Conservation (phyloP, 2,797 vertebrate species). For the Malurus splendens region DNA sequence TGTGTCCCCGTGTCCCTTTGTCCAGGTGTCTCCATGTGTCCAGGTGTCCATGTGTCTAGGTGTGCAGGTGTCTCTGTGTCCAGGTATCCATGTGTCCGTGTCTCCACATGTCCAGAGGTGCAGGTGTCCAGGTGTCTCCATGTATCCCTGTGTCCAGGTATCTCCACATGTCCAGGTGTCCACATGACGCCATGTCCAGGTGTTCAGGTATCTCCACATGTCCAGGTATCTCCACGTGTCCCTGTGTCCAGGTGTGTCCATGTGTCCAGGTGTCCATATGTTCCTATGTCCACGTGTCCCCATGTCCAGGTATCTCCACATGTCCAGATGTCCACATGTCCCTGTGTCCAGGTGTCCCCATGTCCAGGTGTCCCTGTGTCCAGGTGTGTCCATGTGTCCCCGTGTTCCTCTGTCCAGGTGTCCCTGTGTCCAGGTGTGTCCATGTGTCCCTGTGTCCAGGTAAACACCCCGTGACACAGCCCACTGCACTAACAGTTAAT, state of each 20-base stretch:
- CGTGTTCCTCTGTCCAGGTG: too few species aligned
- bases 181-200: accelerated
- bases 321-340: neutral
- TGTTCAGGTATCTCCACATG: neutral
- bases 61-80: neutral
- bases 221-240: too few species aligned
- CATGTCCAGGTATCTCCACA: too few species aligned
- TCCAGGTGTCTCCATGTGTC: accelerated
- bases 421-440: too few species aligned
- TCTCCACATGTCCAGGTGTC: too few species aligned
- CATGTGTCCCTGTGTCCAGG: neutral
- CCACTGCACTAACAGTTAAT: neutral
- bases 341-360: too few species aligned
- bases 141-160: neutral
- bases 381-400: neutral
- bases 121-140: neutral
- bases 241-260: too few species aligned
- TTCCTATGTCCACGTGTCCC: too few species aligned
- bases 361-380: too few species aligned
- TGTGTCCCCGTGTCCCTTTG: too few species aligned
- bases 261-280: too few species aligned
- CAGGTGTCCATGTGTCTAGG: too few species aligned
- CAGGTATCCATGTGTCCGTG: accelerated
- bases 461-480: neutral
- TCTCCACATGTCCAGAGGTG: neutral